A percentile compares a stretch with the other conserved stretches of the same genome.
phyloP scores from a whole-genome alignment of 2,888 invertebrate genomes.

The Phrixothrix hirtus region DNA sequence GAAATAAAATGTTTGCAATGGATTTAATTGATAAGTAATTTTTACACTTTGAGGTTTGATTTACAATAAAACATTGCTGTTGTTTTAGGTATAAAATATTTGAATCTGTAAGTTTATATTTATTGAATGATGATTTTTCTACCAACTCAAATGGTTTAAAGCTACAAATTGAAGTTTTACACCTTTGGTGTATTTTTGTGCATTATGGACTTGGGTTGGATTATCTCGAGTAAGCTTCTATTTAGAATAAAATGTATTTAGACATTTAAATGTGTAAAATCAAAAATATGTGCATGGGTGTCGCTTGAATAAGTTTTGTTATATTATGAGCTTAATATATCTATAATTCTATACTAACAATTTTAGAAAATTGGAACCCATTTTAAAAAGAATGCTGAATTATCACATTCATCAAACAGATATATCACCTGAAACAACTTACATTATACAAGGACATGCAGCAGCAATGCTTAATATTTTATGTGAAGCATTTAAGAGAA shows the following conservation, averaged over 20 bases:
- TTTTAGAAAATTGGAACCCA: conserved; percentile 58
- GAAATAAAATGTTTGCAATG: no score
- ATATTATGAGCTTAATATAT: conserved; percentile 33
- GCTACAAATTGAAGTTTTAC: conserved; percentile 68
- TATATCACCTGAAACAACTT: conserved; percentile 55
- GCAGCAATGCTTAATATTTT: no score
- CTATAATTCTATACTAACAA: no score
- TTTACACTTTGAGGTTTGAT: no score
- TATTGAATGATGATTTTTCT: conserved; percentile 59
- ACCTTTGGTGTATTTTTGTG: conserved; percentile 62
- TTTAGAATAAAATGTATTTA: no score
- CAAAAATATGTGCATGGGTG: no score
- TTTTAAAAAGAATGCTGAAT: conserved; percentile 61
- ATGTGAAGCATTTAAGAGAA: no score
- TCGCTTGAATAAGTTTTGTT: no score
- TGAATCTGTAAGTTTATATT: conserved; percentile 61
- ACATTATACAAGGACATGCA: no score
- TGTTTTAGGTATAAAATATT: conserved; percentile 58
- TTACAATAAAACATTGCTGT: no score
- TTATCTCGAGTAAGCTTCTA: conserved; percentile 54
- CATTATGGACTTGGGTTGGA: conserved; percentile 60
- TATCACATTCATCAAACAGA: conserved; percentile 64
- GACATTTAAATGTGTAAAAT: no score
- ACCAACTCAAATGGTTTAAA: conserved; percentile 60
- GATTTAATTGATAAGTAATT: no score